Percentiles rank a stretch among this genome's conserved stretches.
phyloP scores from a whole-genome alignment of 92 coral and sea anemone genomes.

The Epizoanthus rinbou region DNA sequence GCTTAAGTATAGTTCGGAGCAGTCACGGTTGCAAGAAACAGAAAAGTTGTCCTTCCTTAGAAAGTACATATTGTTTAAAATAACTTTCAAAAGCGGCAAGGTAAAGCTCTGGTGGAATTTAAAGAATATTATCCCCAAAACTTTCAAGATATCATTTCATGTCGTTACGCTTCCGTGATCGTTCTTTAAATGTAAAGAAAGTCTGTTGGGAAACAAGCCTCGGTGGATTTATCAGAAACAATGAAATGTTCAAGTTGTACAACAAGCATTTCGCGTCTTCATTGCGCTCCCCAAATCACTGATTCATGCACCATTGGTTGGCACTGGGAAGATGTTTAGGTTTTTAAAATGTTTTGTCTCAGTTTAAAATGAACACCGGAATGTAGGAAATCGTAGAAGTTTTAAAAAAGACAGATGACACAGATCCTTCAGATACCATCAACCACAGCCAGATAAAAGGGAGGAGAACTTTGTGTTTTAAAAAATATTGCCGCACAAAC shows the following conservation, averaged over 20 bases:
- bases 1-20: background rate
- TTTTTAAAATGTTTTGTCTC: too few relatives aligned
- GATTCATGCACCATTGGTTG: too few relatives aligned
- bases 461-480: background rate
- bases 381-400: background rate
- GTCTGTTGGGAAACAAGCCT: too few relatives aligned
- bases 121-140: background rate
- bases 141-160: background rate
- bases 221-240: too few relatives aligned
- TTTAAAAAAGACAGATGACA: background rate
- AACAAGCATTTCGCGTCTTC: too few relatives aligned
- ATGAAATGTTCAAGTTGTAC: too few relatives aligned
- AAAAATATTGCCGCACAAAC: constrained; percentile 2
- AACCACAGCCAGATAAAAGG: background rate
- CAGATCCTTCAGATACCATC: background rate
- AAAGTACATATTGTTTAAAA: background rate
- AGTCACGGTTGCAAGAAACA: background rate
- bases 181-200: background rate
- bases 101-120: background rate
- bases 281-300: too few relatives aligned
- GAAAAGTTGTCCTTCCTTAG: background rate
- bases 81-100: background rate
- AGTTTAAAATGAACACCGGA: too few relatives aligned
- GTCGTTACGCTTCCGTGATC: background rate
- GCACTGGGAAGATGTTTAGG: too few relatives aligned